Evolutionary conservation across 2,113 vertebrate species (phyloP).

Genomic region (Antechinus stuartii): DNA sequence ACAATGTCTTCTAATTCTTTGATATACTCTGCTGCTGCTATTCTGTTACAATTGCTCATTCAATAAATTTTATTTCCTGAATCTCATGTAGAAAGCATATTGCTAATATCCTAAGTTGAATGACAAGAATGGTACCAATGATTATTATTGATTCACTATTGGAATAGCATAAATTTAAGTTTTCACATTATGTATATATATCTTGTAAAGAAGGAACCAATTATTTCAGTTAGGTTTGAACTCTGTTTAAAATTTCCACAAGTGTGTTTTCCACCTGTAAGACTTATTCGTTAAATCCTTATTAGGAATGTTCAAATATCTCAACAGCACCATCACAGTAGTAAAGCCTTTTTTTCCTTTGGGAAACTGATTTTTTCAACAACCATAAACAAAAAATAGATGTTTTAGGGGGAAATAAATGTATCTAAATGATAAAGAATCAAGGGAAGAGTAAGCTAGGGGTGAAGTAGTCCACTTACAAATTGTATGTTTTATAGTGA

Average conservation of each 20-base stretch:
- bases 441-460: neutral
- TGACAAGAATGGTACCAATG: neutral
- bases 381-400: constrained; percentile 47
- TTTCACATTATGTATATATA: constrained; percentile 27
- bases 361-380: constrained; percentile 57
- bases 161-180: constrained; percentile 2
- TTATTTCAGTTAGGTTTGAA: neutral
- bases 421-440: neutral
- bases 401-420: constrained; percentile 49
- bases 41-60: neutral
- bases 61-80: neutral
- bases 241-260: constrained; percentile 33
- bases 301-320: constrained; percentile 33
- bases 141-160: neutral
- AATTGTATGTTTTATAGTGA: neutral
- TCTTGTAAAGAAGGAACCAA: neutral
- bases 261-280: constrained; percentile 27
- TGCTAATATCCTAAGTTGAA: neutral
- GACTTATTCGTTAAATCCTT: constrained; percentile 56
- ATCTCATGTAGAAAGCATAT: neutral
- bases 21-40: neutral
- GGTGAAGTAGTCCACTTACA: neutral
- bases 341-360: constrained; percentile 3
- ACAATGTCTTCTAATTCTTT: neutral
- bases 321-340: rapidly evolving